Evolutionary conservation across 2,888 invertebrate genomes (phyloP).

Genomic region (Hylaea fasciaria): DNA sequence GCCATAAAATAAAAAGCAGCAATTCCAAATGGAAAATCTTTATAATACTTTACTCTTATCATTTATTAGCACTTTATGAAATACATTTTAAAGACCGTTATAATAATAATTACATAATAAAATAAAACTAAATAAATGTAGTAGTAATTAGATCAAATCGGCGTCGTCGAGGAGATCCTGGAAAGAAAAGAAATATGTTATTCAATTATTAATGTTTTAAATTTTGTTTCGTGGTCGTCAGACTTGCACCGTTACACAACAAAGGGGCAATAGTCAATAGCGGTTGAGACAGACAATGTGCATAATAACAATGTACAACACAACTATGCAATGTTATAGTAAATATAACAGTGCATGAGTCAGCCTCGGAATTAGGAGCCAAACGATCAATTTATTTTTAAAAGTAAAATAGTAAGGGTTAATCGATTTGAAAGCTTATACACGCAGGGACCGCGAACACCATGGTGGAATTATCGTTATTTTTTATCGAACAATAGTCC

Average conservation of each 20-base stretch:
- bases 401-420: too few relatives aligned
- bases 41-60: slow-evolving; percentile 77
- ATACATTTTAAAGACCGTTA: slow-evolving; percentile 56
- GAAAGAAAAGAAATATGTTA: slow-evolving; percentile 14
- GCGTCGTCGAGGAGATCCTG: slow-evolving; percentile 80
- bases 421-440: too few relatives aligned
- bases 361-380: too few relatives aligned
- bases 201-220: not conserved
- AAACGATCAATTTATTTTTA: too few relatives aligned
- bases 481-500: too few relatives aligned
- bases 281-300: too few relatives aligned
- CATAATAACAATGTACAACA: too few relatives aligned
- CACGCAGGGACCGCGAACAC: too few relatives aligned
- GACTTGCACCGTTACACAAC: not conserved
- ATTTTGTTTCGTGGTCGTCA: slow-evolving; percentile 4
- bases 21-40: slow-evolving; percentile 46
- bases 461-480: too few relatives aligned
- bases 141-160: slow-evolving; percentile 61
- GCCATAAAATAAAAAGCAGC: slow-evolving; percentile 27
- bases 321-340: too few relatives aligned
- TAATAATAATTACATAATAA: slow-evolving; percentile 15
- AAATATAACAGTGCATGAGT: too few relatives aligned
- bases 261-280: not conserved
- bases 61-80: slow-evolving; percentile 73
- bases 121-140: slow-evolving; percentile 36